phyloP scores from a whole-genome alignment of 2,888 invertebrate genomes.

The Eulithis testata region DNA sequence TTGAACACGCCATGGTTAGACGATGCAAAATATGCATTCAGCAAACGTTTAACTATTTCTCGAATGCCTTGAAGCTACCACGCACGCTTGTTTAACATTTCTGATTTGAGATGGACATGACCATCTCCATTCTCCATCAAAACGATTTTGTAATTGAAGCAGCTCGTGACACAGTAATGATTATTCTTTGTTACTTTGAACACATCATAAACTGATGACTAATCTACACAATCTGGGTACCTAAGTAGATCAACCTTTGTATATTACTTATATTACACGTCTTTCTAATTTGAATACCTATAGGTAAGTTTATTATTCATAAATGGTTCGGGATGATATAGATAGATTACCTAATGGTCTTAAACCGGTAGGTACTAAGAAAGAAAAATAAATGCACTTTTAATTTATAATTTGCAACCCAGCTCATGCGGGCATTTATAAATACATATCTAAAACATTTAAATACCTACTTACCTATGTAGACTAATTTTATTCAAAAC shows the following conservation, averaged over 20 bases:
- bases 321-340: too few relatives aligned
- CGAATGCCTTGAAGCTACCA: conserved; percentile 17
- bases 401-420: too few relatives aligned
- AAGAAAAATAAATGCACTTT: too few relatives aligned
- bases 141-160: conserved; percentile 17
- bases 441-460: too few relatives aligned
- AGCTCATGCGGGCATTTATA: too few relatives aligned
- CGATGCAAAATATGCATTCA: conserved; percentile 27
- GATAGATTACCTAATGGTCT: too few relatives aligned
- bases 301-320: too few relatives aligned
- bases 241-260: conserved; percentile 4
- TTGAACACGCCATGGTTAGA: conserved; percentile 44
- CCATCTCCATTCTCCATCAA: conserved; percentile 1
- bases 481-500: conserved; percentile 39
- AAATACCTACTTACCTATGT: too few relatives aligned
- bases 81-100: not conserved
- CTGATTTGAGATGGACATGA: not conserved
- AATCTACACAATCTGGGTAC: conserved; percentile 22
- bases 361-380: too few relatives aligned
- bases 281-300: too few relatives aligned
- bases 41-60: conserved; percentile 26
- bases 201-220: conserved; percentile 16
- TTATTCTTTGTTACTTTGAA: conserved; percentile 10
- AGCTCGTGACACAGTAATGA: conserved; percentile 12
- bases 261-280: too few relatives aligned